A percentile compares a stretch with the other conserved stretches of the same genome.
phyloP scores from a whole-genome alignment of 2,113 vertebrate genomes.

The Tautogolabrus adspersus region DNA sequence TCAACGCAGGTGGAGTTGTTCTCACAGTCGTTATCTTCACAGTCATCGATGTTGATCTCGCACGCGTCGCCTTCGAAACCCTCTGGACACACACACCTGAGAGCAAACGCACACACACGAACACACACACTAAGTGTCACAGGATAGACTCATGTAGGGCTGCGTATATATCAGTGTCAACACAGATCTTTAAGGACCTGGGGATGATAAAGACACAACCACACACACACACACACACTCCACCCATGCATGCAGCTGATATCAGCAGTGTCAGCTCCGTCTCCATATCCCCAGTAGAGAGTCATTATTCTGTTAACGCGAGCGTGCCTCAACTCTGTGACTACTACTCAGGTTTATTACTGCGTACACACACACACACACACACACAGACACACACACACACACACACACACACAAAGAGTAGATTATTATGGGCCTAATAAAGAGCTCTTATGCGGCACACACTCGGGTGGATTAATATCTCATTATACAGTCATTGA shows the following conservation, averaged over 20 bases:
- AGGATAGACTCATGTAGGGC: neutral
- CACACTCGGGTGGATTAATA: slow-evolving; percentile 66
- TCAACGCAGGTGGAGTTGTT: slow-evolving; percentile 98
- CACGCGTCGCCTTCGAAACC: slow-evolving; percentile 96
- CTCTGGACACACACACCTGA: slow-evolving; percentile 95
- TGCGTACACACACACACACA: slow-evolving; percentile 6
- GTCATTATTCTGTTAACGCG: slow-evolving; percentile 62
- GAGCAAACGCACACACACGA: slow-evolving; percentile 8
- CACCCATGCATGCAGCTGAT: slow-evolving; percentile 13
- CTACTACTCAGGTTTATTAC: slow-evolving; percentile 55
- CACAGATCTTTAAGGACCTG: neutral
- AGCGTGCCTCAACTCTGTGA: slow-evolving; percentile 56
- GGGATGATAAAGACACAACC: slow-evolving; percentile 17
- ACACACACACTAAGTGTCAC: neutral
- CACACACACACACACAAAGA: slow-evolving; percentile 20
- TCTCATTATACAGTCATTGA: slow-evolving; percentile 68
- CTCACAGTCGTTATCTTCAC: slow-evolving; percentile 98
- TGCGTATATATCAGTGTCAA: slow-evolving; percentile 2
- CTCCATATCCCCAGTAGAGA: slow-evolving; percentile 50
- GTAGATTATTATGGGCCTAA: slow-evolving; percentile 62
- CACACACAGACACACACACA: slow-evolving; percentile 9
- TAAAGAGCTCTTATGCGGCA: slow-evolving; percentile 72
- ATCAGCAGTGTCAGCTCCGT: slow-evolving; percentile 55
- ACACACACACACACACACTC: slow-evolving; percentile 12
- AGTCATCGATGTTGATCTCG: slow-evolving; percentile 97